A percentile compares a stretch with the other conserved stretches of the same genome.
Evolutionary conservation across 2,113 vertebrate species (phyloP).

Genomic region (Callorhinus ursinus): DNA sequence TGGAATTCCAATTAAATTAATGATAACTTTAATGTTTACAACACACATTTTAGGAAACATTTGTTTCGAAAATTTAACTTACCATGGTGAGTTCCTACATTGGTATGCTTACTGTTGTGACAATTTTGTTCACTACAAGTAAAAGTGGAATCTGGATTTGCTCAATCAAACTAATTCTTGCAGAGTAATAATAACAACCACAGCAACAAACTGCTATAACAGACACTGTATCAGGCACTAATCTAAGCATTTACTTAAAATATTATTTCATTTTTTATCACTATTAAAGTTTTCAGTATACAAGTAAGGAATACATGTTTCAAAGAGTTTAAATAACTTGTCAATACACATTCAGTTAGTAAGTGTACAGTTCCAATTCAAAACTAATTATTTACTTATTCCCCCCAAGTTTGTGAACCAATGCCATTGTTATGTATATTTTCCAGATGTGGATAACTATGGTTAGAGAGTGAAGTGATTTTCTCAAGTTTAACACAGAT

Average conservation of each 20-base stretch:
- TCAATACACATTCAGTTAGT: neutral
- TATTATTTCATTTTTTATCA: neutral
- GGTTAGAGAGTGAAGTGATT: neutral
- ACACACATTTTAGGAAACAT: neutral
- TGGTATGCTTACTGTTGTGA: neutral
- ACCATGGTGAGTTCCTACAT: neutral
- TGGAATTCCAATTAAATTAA: slow-evolving; percentile 19
- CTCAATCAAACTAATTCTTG: neutral
- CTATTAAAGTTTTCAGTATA: neutral
- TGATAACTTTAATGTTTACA: neutral
- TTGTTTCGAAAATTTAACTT: neutral
- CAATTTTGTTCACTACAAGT: neutral
- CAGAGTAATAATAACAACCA: neutral
- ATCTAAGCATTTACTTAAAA: neutral
- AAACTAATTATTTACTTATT: neutral
- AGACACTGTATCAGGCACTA: neutral
- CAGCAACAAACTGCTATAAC: neutral
- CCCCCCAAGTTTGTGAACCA: neutral
- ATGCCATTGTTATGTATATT: neutral
- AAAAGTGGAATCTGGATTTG: neutral
- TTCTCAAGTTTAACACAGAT: neutral
- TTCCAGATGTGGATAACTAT: neutral
- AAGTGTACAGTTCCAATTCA: neutral
- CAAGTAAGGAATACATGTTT: neutral
- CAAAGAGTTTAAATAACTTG: neutral